Evolutionary conservation across 2,113 vertebrate species (phyloP).

Genomic region (Anthoscopus minutus): DNA sequence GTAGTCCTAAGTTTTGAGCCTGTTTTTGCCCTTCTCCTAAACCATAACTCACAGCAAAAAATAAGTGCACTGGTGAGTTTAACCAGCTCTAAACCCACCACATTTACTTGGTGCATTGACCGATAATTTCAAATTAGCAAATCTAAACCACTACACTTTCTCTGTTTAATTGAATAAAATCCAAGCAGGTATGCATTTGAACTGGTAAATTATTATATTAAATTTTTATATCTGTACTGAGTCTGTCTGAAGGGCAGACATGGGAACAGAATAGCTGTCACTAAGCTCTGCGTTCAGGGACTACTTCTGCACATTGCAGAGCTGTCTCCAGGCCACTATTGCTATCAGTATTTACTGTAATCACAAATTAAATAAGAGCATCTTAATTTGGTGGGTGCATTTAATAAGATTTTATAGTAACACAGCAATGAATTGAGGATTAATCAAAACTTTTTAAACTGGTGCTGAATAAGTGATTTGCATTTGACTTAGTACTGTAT

Average conservation of each 20-base stretch:
- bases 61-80: too few species aligned
- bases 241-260: not conserved
- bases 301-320: not conserved
- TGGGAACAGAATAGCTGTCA: not conserved
- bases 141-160: too few species aligned
- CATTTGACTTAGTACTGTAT: not conserved
- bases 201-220: not conserved
- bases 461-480: constrained; percentile 10
- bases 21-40: too few species aligned
- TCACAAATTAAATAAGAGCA: not conserved
- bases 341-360: not conserved
- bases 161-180: not conserved
- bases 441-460: constrained; percentile 51
- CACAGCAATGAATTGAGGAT: not conserved
- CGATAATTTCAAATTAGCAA: too few species aligned
- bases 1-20: too few species aligned
- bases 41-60: too few species aligned
- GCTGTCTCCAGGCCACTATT: not conserved
- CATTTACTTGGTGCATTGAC: too few species aligned
- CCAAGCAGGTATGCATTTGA: not conserved
- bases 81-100: too few species aligned
- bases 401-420: constrained; percentile 24
- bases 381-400: not conserved
- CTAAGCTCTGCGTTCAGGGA: not conserved
- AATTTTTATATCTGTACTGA: not conserved